Evolutionary conservation across 1,140 invertebrate genomes (phyloP).

Genomic region (Rhizoglyphus robini): DNA sequence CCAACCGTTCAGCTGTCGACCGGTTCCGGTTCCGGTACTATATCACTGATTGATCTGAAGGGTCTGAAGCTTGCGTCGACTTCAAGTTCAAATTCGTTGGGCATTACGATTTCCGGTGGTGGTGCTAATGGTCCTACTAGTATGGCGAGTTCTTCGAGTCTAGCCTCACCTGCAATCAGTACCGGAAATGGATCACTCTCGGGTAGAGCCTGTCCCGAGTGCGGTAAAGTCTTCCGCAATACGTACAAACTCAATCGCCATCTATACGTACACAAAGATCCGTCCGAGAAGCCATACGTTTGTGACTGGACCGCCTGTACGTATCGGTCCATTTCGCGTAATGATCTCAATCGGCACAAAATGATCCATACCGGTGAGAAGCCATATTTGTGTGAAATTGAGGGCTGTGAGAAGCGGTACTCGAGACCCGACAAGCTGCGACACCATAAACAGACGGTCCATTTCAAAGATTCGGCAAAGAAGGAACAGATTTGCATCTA

Average conservation of each 20-base stretch:
- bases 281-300: conserved; percentile 55
- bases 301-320: conserved; percentile 50
- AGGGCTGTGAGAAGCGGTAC: conserved; percentile 13
- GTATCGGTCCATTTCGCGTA: conserved; percentile 61
- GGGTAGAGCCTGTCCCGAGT: conserved; percentile 6
- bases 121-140: no score
- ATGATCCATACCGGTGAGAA: conserved; percentile 57
- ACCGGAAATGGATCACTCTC: neutral
- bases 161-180: neutral
- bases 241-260: conserved; percentile 18
- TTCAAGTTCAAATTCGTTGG: no score
- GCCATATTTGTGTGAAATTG: conserved; percentile 44
- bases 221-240: conserved; percentile 14
- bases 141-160: neutral
- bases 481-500: neutral
- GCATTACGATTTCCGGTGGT: no score
- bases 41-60: no score
- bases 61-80: no score
- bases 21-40: neutral
- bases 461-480: neutral
- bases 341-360: conserved; percentile 60
- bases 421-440: conserved; percentile 14
- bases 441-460: neutral
- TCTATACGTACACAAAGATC: conserved; percentile 17
- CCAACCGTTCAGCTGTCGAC: neutral